Evolutionary conservation across 2,113 vertebrate species (phyloP).

Genomic region (Micromys minutus): DNA sequence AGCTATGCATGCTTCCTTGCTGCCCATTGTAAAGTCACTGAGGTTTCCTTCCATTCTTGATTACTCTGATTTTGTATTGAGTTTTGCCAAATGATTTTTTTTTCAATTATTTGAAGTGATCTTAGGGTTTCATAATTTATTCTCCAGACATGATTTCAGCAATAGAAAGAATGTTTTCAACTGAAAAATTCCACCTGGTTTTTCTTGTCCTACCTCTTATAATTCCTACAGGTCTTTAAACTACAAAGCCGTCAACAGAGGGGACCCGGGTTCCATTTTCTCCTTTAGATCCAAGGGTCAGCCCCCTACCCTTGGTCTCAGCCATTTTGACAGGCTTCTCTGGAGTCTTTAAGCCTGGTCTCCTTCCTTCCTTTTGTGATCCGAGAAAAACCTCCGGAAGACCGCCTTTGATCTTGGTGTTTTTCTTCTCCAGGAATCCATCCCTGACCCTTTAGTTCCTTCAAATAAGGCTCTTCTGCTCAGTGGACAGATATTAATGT

Average conservation of each 20-base stretch:
- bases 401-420: background rate
- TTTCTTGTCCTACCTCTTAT: background rate
- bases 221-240: background rate
- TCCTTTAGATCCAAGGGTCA: background rate
- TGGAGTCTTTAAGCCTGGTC: background rate
- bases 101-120: constrained; percentile 5
- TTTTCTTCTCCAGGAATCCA: background rate
- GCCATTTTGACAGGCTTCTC: background rate
- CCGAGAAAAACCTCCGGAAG: background rate
- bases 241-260: background rate
- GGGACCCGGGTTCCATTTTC: background rate
- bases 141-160: background rate
- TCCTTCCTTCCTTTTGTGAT: background rate
- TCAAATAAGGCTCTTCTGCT: background rate
- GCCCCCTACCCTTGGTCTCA: background rate
- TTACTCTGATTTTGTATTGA: background rate
- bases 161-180: constrained; percentile 15
- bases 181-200: background rate
- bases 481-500: background rate
- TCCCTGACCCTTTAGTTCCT: background rate
- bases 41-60: background rate
- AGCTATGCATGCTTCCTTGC: background rate
- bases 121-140: constrained; percentile 7
- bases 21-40: background rate
- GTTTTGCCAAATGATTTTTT: constrained; percentile 31